These are phyloP conservation scores for Orchesellides sinensis DNA, from an alignment of 2,888 invertebrate genomes.

Conservation along the genomic window DNA sequence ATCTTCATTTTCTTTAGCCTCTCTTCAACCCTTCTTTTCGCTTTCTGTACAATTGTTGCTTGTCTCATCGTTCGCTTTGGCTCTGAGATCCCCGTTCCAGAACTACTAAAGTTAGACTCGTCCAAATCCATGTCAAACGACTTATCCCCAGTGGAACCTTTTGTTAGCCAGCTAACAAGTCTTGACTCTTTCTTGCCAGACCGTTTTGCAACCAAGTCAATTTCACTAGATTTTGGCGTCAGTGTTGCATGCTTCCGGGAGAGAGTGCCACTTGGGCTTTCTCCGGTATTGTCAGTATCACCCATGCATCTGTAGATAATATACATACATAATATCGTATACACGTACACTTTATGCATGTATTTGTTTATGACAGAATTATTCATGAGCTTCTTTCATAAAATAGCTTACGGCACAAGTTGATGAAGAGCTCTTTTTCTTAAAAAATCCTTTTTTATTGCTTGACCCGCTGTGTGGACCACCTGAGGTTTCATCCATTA, in stretches of 20 bases:
- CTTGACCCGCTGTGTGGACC: conserved; percentile 70
- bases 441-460: conserved; percentile 87
- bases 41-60: conserved; percentile 83
- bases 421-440: conserved; percentile 92
- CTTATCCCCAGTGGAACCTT: conserved; percentile 71
- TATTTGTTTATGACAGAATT: not conserved
- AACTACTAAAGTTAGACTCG: conserved; percentile 70
- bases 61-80: conserved; percentile 74
- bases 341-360: too few species aligned
- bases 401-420: conserved; percentile 84
- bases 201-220: conserved; percentile 72
- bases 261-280: conserved; percentile 75
- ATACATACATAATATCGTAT: too few species aligned
- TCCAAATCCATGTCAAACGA: conserved; percentile 71
- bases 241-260: conserved; percentile 74
- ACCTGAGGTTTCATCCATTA: conserved; percentile 82
- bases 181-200: conserved; percentile 72
- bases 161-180: conserved; percentile 72
- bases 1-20: conserved; percentile 83
- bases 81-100: conserved; percentile 61
- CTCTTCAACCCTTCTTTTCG: conserved; percentile 92
- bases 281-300: conserved; percentile 74
- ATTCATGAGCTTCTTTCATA: not conserved
- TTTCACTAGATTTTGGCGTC: conserved; percentile 75
- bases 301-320: conserved; percentile 73